These are phyloP conservation scores for Nesometra sesokonis DNA, from an alignment of 35 echinoderm and acorn worm genomes.

Conservation along the genomic window DNA sequence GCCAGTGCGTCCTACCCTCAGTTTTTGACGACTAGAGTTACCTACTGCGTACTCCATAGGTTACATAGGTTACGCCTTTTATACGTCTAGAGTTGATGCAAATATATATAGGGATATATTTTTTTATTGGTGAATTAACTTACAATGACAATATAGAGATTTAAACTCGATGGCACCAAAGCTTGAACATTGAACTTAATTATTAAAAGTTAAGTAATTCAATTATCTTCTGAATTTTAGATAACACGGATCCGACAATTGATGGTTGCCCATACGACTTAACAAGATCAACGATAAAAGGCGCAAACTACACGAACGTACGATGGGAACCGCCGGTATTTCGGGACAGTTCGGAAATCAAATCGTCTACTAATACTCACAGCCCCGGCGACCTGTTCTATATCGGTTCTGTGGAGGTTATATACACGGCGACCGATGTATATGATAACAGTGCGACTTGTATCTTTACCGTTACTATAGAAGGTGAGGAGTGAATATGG, in stretches of 20 bases:
- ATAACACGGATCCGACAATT: constrained; percentile 19
- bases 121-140: too few relatives aligned
- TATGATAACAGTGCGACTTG: constrained; percentile 22
- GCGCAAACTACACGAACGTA: not conserved
- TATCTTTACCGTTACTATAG: constrained; percentile 29
- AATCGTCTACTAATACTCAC: not conserved
- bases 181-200: too few relatives aligned
- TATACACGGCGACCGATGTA: constrained; percentile 32
- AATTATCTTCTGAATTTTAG: not conserved
- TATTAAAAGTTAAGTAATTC: too few relatives aligned
- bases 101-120: too few relatives aligned
- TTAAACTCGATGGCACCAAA: too few relatives aligned
- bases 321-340: constrained; percentile 21
- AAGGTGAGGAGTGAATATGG: constrained; percentile 17
- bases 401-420: constrained; percentile 17
- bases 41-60: too few relatives aligned
- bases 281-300: not conserved
- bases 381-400: constrained; percentile 20
- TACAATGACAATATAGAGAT: too few relatives aligned
- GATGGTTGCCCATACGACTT: constrained; percentile 18
- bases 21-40: too few relatives aligned
- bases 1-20: too few relatives aligned
- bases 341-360: constrained; percentile 25
- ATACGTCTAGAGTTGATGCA: too few relatives aligned
- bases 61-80: too few relatives aligned